phyloP scores from a whole-genome alignment of 2,797 vertebrate genomes.

The Gephyroberyx darwinii region DNA sequence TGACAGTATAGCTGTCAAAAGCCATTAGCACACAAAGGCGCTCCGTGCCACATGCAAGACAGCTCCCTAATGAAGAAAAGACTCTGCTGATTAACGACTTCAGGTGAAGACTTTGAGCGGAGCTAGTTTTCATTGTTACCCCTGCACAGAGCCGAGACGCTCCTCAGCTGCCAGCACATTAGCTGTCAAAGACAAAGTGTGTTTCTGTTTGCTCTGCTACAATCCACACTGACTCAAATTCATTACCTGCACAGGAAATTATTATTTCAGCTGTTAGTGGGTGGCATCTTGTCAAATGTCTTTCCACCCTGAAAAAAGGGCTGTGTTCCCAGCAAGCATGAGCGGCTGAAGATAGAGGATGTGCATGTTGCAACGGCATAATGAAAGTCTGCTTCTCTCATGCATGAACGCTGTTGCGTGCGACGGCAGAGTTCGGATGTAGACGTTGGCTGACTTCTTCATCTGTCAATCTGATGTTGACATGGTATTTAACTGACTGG shows the following conservation, averaged over 20 bases:
- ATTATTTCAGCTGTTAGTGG: background rate
- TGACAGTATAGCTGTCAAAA: background rate
- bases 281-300: background rate
- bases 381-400: background rate
- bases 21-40: too few relatives aligned
- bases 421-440: background rate
- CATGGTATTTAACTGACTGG: slow-evolving; percentile 12
- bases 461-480: slow-evolving; percentile 17
- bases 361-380: background rate
- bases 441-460: slow-evolving; percentile 15
- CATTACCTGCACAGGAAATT: background rate
- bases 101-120: slow-evolving; percentile 7
- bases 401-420: background rate
- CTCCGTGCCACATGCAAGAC: too few relatives aligned
- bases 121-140: background rate
- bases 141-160: background rate
- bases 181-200: background rate
- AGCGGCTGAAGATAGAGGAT: background rate
- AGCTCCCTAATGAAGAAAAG: background rate
- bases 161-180: slow-evolving; percentile 21
- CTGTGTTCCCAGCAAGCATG: background rate
- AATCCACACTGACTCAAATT: background rate
- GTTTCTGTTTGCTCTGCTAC: background rate
- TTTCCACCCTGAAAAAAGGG: background rate
- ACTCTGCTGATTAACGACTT: background rate